Evolutionary conservation across 2,113 vertebrate species (phyloP).

Genomic region (Synchiropus splendidus): DNA sequence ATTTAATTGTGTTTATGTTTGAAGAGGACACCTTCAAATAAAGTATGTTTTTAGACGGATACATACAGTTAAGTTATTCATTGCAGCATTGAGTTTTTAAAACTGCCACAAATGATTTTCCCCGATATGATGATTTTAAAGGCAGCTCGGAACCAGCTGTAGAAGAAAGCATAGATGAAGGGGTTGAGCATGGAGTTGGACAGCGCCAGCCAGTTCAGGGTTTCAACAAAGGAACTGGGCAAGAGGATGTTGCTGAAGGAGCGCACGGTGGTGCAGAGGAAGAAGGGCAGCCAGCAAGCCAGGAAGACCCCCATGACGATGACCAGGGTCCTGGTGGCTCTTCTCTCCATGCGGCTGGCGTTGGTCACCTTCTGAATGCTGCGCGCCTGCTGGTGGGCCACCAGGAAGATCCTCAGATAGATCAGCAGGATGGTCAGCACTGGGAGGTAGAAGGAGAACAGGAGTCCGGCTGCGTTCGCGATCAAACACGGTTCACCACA

Average conservation of each 20-base stretch:
- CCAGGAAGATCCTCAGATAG: constrained; percentile 2
- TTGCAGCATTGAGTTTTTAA: not conserved
- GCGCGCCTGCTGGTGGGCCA: not conserved
- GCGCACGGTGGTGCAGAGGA: not conserved
- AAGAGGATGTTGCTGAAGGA: not conserved
- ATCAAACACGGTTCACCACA: not conserved
- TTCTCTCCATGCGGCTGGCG: not conserved
- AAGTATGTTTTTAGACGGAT: too few species aligned
- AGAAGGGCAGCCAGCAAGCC: constrained; percentile 1
- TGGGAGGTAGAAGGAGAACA: constrained; percentile 1
- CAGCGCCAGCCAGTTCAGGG: not conserved
- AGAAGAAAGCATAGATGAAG: constrained; percentile 5
- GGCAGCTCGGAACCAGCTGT: constrained; percentile 4
- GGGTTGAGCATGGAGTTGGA: constrained; percentile 6
- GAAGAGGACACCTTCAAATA: too few species aligned
- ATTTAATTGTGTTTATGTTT: too few species aligned
- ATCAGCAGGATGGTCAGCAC: not conserved
- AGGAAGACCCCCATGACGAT: not conserved
- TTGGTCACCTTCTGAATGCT: not conserved
- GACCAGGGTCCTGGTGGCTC: constrained; percentile 1
- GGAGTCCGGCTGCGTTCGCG: not conserved
- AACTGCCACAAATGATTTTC: not conserved
- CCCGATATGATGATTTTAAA: not conserved
- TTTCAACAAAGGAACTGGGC: not conserved
- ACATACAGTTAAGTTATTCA: too few species aligned